Evolutionary conservation across 2,888 invertebrate species (phyloP), one percentile per base, ranked within the genome.

Genomic region (Linnaemya vulpina): DNA sequence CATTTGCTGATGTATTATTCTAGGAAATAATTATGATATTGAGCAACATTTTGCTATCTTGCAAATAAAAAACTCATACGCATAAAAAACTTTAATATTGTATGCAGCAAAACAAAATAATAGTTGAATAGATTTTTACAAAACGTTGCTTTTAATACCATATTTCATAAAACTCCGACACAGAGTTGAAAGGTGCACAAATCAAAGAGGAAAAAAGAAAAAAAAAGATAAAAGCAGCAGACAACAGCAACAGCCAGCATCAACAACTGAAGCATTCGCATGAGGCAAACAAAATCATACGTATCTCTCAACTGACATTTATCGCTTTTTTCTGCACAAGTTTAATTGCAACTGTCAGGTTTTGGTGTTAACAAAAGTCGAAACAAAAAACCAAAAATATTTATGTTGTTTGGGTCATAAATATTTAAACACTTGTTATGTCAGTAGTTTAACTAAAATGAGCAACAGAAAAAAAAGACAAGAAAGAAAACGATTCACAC

Each of bases 381-480:
- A 58, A 80, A 49, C 17, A 67, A 60, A 65, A 76, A 70, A 68
- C 35, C 65, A 60, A 63, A 81, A 81, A 58, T 77, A 82, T 83
- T 81, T 81, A 74, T 75, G 71, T 76, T 65, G 76, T 71, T 83
- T 71, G 17, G 82, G 65, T 78, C 84, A 86, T 87, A 87, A 87
- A 87, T 87, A 86, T 87, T 87, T 86, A 86, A 87, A 87, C 87
- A 87, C 87, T 87, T 87, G 87, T 87, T 87, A 87, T 87, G 87
- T 87, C 83, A 87, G 87, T 74, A 86, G 85, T 75, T 86, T 82
- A 86, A 67, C 55, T 15, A 51, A 82, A 80, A 87, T 68, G 49
- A 65, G 51, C 60, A 20, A n/a, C 10, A 40, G 15, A 68, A 38
- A 75, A 86, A 75, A 55, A 68, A 46, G 55, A 20, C n/a, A n/a